Evolutionary conservation across 2,113 vertebrate genomes (phyloP).

Genomic region (Anoplopoma fimbria): DNA sequence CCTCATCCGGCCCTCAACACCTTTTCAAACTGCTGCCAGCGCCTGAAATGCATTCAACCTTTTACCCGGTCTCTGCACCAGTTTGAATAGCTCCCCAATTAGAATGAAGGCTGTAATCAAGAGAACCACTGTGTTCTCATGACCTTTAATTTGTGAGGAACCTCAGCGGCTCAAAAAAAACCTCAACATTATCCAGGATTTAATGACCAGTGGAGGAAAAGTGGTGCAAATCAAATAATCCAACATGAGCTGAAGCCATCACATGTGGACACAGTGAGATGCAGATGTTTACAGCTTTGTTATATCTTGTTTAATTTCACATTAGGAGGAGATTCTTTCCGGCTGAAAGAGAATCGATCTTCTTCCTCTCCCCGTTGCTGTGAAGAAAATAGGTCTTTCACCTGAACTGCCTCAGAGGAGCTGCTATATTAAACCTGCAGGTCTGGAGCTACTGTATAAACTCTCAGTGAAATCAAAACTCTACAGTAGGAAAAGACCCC

Average conservation of each 20-base stretch:
- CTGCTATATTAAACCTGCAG: slow-evolving; percentile 40
- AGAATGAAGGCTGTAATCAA: slow-evolving; percentile 66
- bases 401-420: slow-evolving; percentile 30
- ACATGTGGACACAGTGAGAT: slow-evolving; percentile 33
- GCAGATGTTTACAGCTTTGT: slow-evolving; percentile 15
- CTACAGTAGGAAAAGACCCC: not conserved
- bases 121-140: slow-evolving; percentile 40
- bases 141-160: slow-evolving; percentile 74
- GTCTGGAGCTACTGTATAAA: slow-evolving; percentile 18
- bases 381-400: slow-evolving; percentile 43
- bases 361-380: slow-evolving; percentile 1
- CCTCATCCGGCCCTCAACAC: slow-evolving; percentile 30
- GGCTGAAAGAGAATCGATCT: slow-evolving; percentile 42
- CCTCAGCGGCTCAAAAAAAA: slow-evolving; percentile 38
- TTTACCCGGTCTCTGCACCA: slow-evolving; percentile 54
- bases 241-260: slow-evolving; percentile 24
- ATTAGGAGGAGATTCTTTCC: slow-evolving; percentile 2
- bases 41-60: slow-evolving; percentile 70
- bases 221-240: slow-evolving; percentile 42
- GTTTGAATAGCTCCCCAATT: slow-evolving; percentile 67
- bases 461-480: slow-evolving; percentile 18
- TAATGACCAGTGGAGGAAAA: slow-evolving; percentile 55
- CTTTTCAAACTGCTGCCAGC: slow-evolving; percentile 28
- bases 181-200: slow-evolving; percentile 45
- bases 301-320: slow-evolving; percentile 11